A percentile compares a stretch with the other conserved stretches of the same genome.
phyloP scores from a whole-genome alignment of 2,113 vertebrate genomes.

The Apaloderma vittatum region DNA sequence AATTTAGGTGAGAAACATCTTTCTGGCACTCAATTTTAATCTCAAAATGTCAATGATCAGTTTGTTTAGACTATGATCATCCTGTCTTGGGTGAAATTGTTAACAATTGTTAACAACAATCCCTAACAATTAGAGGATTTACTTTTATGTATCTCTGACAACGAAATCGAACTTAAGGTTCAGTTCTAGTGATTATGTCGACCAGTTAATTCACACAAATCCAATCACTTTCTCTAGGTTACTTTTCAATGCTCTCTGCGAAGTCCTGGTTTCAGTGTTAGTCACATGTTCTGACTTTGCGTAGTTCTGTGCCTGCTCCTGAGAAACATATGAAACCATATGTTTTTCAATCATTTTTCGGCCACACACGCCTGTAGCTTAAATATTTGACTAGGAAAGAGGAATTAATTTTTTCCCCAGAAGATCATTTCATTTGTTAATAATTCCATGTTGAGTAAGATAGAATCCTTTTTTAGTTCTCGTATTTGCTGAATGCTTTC shows the following conservation, averaged over 20 bases:
- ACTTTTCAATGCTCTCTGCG: background rate
- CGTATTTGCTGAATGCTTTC: background rate
- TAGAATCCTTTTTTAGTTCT: background rate
- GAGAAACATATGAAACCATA: background rate
- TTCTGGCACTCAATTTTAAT: background rate
- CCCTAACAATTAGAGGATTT: background rate
- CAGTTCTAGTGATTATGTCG: background rate
- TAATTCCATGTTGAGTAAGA: background rate
- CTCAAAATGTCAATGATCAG: background rate
- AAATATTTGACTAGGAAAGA: background rate
- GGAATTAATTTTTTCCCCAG: background rate
- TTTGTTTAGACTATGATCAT: background rate
- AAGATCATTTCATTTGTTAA: background rate
- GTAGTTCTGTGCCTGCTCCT: background rate
- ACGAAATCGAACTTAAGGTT: background rate
- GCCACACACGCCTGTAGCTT: background rate
- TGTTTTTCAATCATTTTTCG: background rate
- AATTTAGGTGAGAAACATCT: slow-evolving; percentile 1
- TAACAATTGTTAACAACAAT: background rate
- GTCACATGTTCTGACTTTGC: background rate
- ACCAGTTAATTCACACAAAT: slow-evolving; percentile 3
- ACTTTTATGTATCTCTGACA: background rate
- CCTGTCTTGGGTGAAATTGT: background rate
- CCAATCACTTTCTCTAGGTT: background rate
- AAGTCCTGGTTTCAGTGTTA: background rate